Evolutionary conservation across 2,113 vertebrate genomes (phyloP), one percentile per base, ranked within the genome.

Genomic region (Sialia sialis): DNA sequence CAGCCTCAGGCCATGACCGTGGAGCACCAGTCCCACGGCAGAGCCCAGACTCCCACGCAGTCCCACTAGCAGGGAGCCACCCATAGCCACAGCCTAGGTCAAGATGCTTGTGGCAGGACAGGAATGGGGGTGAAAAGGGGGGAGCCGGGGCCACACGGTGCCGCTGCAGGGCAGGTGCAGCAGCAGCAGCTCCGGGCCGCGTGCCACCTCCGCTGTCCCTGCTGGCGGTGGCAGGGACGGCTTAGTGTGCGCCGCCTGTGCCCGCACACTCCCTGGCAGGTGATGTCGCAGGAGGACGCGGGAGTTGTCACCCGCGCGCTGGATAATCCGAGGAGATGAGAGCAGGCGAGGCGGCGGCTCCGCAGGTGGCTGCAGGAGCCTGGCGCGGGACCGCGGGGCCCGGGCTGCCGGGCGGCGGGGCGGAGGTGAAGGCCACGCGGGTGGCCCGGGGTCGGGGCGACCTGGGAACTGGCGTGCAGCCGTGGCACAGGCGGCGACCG

Each of bases 321-420:
- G 59, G 68, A 86, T 95, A 92, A 95, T 92, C 93, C 77, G 6
- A 19, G 4, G 39, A 90, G 86, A 95, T 19, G 78, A 62, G 93
- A 69, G 48, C 7, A 64, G 51, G 26, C 11, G n/a, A 74, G 85
- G 66, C 22, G 44, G 19, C 19, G 15, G 72, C 64, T 58, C 83
- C 7, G 32, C 75, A 48, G 15, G 55, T 19, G 55, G 62, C 78
- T 70, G 46, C 78, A 10, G 69, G 54, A 73, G 39, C 10, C 38
- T 6, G 8, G 39, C 8, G 9, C 17, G 1, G 64, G 10, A 19
- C 16, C 6, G 7, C 3, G 13, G 64, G 55, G 17, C 48, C 32
- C 5, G 6, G 34, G 20, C 69, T 69, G 34, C 70, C 3, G 19
- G 38, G 54, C 4, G 5, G 66, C 21, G 4, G 58, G 73, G 32